Percentiles rank a stretch among this genome's conserved stretches.
These are phyloP conservation scores for Drosophila sordidula DNA, from an alignment of 2,888 invertebrate genomes.

Conservation along the genomic window DNA sequence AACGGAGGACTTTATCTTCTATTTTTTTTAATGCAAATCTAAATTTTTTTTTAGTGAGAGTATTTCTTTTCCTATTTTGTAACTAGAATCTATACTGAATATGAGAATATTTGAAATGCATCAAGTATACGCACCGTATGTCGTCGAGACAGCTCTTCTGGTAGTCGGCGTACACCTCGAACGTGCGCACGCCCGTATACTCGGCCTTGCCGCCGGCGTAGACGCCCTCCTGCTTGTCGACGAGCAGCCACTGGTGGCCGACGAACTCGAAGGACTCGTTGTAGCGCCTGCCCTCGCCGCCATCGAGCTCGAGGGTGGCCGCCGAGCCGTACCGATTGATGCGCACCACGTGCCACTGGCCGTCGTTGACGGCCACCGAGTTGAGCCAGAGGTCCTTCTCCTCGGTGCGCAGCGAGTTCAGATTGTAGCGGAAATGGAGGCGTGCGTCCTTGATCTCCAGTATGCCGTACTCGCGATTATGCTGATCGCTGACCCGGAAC, in stretches of 20 bases:
- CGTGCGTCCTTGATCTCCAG: slow-evolving; percentile 95
- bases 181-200: slow-evolving; percentile 96
- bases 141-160: slow-evolving; percentile 93
- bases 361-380: slow-evolving; percentile 96
- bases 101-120: too few relatives aligned
- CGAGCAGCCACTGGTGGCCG: slow-evolving; percentile 96
- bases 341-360: slow-evolving; percentile 98
- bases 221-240: slow-evolving; percentile 97
- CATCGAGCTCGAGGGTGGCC: slow-evolving; percentile 96
- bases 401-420: slow-evolving; percentile 95
- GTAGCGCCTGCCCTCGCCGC: slow-evolving; percentile 96
- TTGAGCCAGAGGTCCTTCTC: slow-evolving; percentile 96
- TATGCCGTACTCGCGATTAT: slow-evolving; percentile 96
- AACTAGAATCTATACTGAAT: too few relatives aligned
- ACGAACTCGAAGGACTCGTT: slow-evolving; percentile 96
- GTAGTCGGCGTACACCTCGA: slow-evolving; percentile 97
- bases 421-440: slow-evolving; percentile 95
- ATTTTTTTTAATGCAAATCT: too few relatives aligned
- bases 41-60: too few relatives aligned
- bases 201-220: slow-evolving; percentile 98
- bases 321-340: slow-evolving; percentile 96
- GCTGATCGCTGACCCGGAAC: slow-evolving; percentile 96
- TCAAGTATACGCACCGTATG: slow-evolving; percentile 84
- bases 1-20: too few relatives aligned
- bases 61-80: too few relatives aligned